Conservation (phyloP, 2,797 vertebrate genomes). For the Alectoris magna region DNA sequence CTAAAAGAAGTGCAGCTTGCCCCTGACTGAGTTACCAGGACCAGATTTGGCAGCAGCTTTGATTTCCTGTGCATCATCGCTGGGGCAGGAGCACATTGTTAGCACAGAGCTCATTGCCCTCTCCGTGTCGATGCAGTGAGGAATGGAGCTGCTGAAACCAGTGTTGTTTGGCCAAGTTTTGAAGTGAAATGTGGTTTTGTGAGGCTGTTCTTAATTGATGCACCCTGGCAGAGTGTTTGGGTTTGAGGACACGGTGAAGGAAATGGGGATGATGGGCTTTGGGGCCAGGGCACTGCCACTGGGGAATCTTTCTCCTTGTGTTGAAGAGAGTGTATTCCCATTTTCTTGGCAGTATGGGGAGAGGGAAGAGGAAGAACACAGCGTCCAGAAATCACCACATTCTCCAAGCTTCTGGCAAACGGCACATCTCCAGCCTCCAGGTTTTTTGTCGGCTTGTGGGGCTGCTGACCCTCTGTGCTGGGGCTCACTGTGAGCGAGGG, state of each 20-base stretch:
- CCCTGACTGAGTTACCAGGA: neutral
- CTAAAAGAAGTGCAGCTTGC: neutral
- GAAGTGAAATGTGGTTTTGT: constrained; percentile 10
- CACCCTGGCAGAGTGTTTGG: neutral
- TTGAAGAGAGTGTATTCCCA: neutral
- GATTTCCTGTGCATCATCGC: accelerated
- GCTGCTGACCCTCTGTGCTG: neutral
- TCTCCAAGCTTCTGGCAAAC: neutral
- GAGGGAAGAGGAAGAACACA: neutral
- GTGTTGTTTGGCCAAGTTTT: neutral
- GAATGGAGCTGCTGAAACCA: neutral
- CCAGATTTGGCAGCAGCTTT: neutral
- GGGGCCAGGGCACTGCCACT: neutral
- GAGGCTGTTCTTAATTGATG: constrained; percentile 39
- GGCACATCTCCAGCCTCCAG: neutral
- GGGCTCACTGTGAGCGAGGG: neutral
- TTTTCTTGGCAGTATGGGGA: accelerated
- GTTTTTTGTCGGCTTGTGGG: neutral
- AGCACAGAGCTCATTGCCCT: neutral
- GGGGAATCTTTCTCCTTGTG: neutral
- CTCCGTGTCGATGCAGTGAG: accelerated
- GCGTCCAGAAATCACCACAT: neutral
- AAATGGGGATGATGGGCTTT: neutral
- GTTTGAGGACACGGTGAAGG: neutral
- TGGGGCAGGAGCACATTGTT: accelerated